Conservation (phyloP, 2,113 vertebrate species). For the Salminus brasiliensis region DNA sequence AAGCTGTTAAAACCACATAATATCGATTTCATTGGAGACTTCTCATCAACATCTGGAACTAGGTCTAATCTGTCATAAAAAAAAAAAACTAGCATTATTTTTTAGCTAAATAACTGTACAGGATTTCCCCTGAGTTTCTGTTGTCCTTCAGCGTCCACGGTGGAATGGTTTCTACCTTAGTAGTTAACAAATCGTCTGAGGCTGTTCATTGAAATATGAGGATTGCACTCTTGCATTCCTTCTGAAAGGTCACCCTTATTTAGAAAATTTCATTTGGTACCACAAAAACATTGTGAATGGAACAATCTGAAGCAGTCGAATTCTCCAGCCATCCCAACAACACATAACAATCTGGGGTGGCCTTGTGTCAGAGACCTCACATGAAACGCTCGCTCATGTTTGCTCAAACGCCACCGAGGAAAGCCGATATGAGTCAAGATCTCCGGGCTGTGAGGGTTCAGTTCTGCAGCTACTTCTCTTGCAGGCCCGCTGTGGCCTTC, state of each 20-base stretch:
- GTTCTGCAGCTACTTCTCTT: slow-evolving; percentile 32
- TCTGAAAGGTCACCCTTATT: neutral
- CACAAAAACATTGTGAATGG: slow-evolving; percentile 4
- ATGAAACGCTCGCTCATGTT: slow-evolving; percentile 20
- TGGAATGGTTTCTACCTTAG: slow-evolving; percentile 4
- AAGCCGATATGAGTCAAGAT: slow-evolving; percentile 49
- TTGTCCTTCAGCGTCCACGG: neutral
- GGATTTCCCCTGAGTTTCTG: slow-evolving; percentile 7
- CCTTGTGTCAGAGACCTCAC: slow-evolving; percentile 22
- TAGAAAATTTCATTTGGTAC: neutral
- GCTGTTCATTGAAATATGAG: neutral
- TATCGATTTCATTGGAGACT: too few species aligned
- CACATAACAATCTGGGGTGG: neutral
- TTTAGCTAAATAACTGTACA: slow-evolving; percentile 4
- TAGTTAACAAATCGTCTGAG: neutral
- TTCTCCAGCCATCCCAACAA: neutral
- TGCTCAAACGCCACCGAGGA: slow-evolving; percentile 11
- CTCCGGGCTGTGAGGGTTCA: slow-evolving; percentile 28
- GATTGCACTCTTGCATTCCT: neutral
- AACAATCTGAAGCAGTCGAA: neutral
- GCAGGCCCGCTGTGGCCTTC: slow-evolving; percentile 39
- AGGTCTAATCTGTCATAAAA: slow-evolving; percentile 3
- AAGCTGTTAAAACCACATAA: too few species aligned
- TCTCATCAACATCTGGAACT: too few species aligned
- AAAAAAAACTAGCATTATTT: slow-evolving; percentile 12